Evolutionary conservation across 1,140 invertebrate genomes (phyloP).

Genomic region (Riptortus pedestris): DNA sequence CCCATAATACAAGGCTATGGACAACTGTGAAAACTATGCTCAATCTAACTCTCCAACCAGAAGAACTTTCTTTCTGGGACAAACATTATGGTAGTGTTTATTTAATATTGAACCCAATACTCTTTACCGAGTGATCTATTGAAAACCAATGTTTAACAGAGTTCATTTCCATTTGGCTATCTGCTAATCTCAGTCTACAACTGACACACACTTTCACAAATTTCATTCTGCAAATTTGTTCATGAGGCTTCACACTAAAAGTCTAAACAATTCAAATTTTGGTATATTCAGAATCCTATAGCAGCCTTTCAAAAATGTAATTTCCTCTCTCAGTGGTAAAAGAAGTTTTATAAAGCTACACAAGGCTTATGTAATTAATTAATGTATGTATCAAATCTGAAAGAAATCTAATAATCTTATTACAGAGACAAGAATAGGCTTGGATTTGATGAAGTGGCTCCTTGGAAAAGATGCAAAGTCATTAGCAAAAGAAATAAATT

Average conservation of each 20-base stretch:
- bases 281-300: no score
- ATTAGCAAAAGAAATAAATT: neutral
- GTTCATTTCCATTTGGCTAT: neutral
- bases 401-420: neutral
- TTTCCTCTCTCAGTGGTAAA: no score
- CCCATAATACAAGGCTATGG: slow-evolving; percentile 4
- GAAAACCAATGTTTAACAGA: neutral
- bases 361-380: no score
- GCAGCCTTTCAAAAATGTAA: no score
- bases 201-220: neutral
- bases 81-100: neutral
- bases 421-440: slow-evolving; percentile 5
- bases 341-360: no score
- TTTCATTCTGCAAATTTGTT: neutral
- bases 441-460: slow-evolving; percentile 6
- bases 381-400: no score
- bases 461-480: neutral
- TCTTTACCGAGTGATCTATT: neutral
- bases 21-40: slow-evolving; percentile 2
- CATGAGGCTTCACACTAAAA: neutral
- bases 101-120: neutral
- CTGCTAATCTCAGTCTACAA: neutral
- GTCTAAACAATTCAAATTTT: neutral
- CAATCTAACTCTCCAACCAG: neutral
- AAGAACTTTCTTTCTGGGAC: slow-evolving; percentile 2